phyloP scores from a whole-genome alignment of 1,140 invertebrate genomes.

The Ceratosolen fusciceps region DNA sequence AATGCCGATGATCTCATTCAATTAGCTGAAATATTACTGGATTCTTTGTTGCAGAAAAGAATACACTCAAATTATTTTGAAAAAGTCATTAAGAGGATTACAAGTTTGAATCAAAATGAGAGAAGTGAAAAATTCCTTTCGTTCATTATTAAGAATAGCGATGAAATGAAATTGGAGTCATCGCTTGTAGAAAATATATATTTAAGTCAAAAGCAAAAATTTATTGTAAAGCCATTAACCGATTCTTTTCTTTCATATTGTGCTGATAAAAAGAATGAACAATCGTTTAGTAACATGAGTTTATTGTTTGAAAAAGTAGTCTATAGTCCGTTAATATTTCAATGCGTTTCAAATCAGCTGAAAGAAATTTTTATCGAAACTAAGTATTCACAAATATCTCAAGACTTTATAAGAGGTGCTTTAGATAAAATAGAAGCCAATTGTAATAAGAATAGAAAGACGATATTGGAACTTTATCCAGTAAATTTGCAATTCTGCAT shows the following conservation, averaged over 20 bases:
- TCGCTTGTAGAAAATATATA: conserved; percentile 58
- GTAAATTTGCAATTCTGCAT: conserved; percentile 57
- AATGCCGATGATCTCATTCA: conserved; percentile 49
- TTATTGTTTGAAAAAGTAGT: conserved; percentile 53
- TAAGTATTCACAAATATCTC: conserved; percentile 53
- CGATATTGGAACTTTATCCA: conserved; percentile 64
- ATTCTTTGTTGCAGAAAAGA: conserved; percentile 44
- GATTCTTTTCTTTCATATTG: conserved; percentile 53
- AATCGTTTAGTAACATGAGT: conserved; percentile 28
- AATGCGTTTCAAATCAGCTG: conserved; percentile 55
- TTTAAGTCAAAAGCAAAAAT: conserved; percentile 50
- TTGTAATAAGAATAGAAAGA: conserved; percentile 49
- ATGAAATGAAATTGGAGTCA: conserved; percentile 52
- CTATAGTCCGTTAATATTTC: conserved; percentile 57
- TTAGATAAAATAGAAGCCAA: conserved; percentile 53
- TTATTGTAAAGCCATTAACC: conserved; percentile 61
- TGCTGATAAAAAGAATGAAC: conserved; percentile 37
- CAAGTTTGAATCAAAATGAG: conserved; percentile 48
- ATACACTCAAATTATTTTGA: conserved; percentile 42
- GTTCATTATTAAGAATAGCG: conserved; percentile 47
- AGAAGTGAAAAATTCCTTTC: conserved; percentile 54
- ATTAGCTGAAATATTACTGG: conserved; percentile 52
- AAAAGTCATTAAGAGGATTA: conserved; percentile 54
- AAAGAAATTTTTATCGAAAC: conserved; percentile 57
- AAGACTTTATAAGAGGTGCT: conserved; percentile 58